Percentiles rank a stretch among this genome's conserved stretches.
phyloP scores from a whole-genome alignment of 1,140 invertebrate genomes.

The Bradynema listronoti region DNA sequence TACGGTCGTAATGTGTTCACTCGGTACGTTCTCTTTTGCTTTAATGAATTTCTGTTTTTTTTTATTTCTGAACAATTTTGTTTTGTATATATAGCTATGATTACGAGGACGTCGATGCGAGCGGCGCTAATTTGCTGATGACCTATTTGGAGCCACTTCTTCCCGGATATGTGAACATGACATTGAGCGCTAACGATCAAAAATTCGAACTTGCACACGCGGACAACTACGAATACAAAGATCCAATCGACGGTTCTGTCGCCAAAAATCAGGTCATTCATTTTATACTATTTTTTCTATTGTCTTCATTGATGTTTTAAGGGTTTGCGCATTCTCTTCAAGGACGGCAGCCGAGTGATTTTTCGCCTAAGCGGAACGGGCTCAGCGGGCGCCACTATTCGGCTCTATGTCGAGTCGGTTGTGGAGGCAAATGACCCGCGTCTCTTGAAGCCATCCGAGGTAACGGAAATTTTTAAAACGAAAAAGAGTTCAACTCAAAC shows the following conservation, averaged over 20 bases:
- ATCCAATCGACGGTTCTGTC: conserved; percentile 83
- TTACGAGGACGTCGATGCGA: conserved; percentile 89
- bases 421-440: conserved; percentile 65
- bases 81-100: conserved; percentile 72
- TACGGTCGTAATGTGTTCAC: conserved; percentile 95
- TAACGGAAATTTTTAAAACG: conserved; percentile 6
- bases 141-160: conserved; percentile 65
- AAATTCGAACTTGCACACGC: conserved; percentile 69
- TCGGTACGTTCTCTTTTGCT: conserved; percentile 62
- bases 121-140: conserved; percentile 83
- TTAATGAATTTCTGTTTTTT: neutral
- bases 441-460: conserved; percentile 26
- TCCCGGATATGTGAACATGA: conserved; percentile 67
- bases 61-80: no score
- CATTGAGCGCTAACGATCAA: conserved; percentile 65
- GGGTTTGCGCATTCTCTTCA: conserved; percentile 86
- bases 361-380: conserved; percentile 92
- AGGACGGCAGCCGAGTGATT: conserved; percentile 84
- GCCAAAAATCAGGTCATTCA: conserved; percentile 73
- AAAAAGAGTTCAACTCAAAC: no score
- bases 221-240: conserved; percentile 87
- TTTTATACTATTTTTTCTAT: no score
- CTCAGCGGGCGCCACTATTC: conserved; percentile 88
- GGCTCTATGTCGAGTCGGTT: conserved; percentile 68
- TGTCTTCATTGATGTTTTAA: conserved; percentile 58